Evolutionary conservation across 2,113 vertebrate genomes (phyloP).

Genomic region (Labeo rohita): DNA sequence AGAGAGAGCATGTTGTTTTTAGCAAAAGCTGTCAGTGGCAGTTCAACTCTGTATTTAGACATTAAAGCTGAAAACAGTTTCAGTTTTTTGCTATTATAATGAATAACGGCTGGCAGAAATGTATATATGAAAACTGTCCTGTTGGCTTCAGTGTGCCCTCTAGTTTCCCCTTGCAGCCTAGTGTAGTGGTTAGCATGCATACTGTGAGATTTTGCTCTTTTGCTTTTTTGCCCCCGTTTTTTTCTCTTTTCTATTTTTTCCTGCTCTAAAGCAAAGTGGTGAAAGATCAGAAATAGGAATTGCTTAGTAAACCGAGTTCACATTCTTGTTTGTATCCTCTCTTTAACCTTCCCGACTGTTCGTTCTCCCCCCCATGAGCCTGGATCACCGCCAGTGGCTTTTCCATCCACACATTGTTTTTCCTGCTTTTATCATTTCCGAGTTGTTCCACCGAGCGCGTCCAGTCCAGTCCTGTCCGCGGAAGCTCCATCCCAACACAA

Average conservation of each 20-base stretch:
- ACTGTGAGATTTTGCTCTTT: not conserved
- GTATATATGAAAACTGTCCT: not conserved
- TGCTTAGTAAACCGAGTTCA: not conserved
- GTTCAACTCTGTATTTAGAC: not conserved
- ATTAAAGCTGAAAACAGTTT: not conserved
- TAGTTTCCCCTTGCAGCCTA: not conserved
- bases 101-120: not conserved
- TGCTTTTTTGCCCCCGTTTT: not conserved
- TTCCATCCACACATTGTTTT: conserved; percentile 17
- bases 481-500: conserved; percentile 13
- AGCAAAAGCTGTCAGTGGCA: not conserved
- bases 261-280: not conserved
- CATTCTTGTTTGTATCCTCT: conserved; percentile 1
- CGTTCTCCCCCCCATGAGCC: not conserved
- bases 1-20: not conserved
- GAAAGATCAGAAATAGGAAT: conserved; percentile 9
- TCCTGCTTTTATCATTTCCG: conserved; percentile 37
- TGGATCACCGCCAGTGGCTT: conserved; percentile 4
- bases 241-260: not conserved
- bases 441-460: not conserved
- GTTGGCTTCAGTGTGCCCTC: not conserved
- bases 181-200: not conserved
- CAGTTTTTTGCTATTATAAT: not conserved
- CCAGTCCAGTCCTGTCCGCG: not conserved
- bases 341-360: not conserved